phyloP scores from a whole-genome alignment of 1,140 invertebrate genomes.

The Dufourea novaeangliae region DNA sequence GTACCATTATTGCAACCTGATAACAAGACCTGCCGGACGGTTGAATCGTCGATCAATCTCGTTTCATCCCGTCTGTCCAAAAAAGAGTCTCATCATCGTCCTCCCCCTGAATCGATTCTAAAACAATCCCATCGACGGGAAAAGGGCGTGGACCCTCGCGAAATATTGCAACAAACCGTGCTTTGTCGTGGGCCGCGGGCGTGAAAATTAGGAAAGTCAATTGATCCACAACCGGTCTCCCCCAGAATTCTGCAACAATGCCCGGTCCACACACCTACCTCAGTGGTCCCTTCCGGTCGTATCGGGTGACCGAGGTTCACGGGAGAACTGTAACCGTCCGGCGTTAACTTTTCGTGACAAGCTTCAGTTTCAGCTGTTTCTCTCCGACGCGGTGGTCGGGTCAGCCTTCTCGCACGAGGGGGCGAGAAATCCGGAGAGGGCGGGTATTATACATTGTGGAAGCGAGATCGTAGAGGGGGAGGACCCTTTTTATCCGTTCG shows the following conservation, averaged over 20 bases:
- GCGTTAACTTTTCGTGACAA: constrained; percentile 62
- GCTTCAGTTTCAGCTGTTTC: constrained; percentile 66
- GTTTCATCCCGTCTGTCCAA: background rate
- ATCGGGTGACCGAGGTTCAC: constrained; percentile 52
- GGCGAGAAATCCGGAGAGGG: background rate
- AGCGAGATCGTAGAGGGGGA: too few relatives aligned
- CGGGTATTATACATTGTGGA: too few relatives aligned
- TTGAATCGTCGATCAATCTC: background rate
- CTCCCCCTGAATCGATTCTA: background rate
- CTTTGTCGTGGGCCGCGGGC: constrained; percentile 8
- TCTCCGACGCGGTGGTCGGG: constrained; percentile 17
- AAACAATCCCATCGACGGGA: background rate
- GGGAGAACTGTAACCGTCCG: constrained; percentile 10
- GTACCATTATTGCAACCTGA: background rate
- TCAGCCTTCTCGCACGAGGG: background rate
- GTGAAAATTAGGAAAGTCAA: constrained; percentile 64
- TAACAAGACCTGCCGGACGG: background rate
- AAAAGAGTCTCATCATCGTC: background rate
- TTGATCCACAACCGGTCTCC: constrained; percentile 54
- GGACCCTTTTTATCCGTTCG: constrained; percentile 62
- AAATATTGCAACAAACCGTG: background rate
- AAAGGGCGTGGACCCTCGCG: background rate
- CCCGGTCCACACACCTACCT: constrained; percentile 9
- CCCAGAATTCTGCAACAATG: constrained; percentile 51
- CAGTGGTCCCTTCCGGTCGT: constrained; percentile 46